Evolutionary conservation across 2,888 invertebrate genomes (phyloP).

Genomic region (Eristalinus sepulchralis): DNA sequence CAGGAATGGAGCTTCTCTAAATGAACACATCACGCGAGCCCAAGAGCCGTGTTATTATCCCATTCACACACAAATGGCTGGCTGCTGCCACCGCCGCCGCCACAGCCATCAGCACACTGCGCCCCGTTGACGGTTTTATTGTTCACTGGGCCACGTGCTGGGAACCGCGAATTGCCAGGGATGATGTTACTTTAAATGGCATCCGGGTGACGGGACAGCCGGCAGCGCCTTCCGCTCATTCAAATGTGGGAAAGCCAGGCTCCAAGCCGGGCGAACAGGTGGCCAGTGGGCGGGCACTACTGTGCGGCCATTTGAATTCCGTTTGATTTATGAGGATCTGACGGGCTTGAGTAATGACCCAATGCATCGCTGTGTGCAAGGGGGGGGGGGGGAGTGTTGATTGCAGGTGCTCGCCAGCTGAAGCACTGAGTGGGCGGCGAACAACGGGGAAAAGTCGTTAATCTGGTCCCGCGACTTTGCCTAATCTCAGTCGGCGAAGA

Average conservation of each 20-base stretch:
- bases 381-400: slow-evolving; percentile 45
- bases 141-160: slow-evolving; percentile 67
- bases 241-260: slow-evolving; percentile 34
- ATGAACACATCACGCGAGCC: slow-evolving; percentile 70
- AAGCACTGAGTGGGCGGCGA: not conserved
- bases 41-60: slow-evolving; percentile 70
- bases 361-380: slow-evolving; percentile 37
- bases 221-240: slow-evolving; percentile 23
- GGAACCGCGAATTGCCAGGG: slow-evolving; percentile 58
- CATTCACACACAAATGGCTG: slow-evolving; percentile 64
- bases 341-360: slow-evolving; percentile 47
- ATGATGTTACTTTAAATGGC: slow-evolving; percentile 67
- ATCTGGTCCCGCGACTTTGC: not conserved
- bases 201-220: slow-evolving; percentile 49
- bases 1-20: slow-evolving; percentile 45
- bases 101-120: not conserved
- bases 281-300: slow-evolving; percentile 57
- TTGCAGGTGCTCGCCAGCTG: slow-evolving; percentile 45
- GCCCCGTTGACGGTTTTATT: slow-evolving; percentile 61
- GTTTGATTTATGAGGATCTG: slow-evolving; percentile 55
- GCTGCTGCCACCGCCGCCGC: not conserved
- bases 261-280: slow-evolving; percentile 32
- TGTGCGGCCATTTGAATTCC: slow-evolving; percentile 50
- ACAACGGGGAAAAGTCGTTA: not conserved
- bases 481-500: not conserved